Percentiles rank a stretch among this genome's conserved stretches.
Conservation (phyloP, 2,113 vertebrate species). For the Pogonocichla stellata region DNA sequence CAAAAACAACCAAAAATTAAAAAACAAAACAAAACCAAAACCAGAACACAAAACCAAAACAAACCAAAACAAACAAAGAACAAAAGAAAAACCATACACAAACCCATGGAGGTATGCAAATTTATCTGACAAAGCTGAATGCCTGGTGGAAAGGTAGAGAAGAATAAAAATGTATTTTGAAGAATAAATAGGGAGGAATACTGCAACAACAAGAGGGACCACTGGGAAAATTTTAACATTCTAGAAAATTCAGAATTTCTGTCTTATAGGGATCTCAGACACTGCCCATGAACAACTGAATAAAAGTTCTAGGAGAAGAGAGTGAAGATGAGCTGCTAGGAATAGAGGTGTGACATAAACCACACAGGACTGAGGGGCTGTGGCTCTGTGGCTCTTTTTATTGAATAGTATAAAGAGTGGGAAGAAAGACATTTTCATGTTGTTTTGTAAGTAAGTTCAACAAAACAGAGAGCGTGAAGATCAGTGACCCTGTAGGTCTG, state of each 20-base stretch:
- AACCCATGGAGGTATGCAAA: fast-evolving
- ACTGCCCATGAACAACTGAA: background rate
- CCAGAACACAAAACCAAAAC: background rate
- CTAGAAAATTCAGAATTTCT: background rate
- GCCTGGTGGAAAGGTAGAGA: background rate
- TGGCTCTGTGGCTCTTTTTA: background rate
- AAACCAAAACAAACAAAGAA: background rate
- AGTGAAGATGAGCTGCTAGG: background rate
- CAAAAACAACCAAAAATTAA: background rate
- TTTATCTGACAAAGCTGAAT: background rate
- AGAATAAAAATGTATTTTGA: background rate
- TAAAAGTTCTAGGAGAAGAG: background rate
- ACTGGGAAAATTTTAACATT: background rate
- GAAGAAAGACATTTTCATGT: background rate
- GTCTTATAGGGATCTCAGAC: background rate
- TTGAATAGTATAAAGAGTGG: background rate
- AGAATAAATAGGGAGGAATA: background rate
- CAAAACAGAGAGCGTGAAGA: background rate
- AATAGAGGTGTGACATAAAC: background rate
- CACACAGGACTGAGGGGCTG: background rate
- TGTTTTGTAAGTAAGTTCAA: background rate
- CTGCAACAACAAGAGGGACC: background rate
- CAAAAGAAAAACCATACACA: too few relatives aligned
- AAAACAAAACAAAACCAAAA: background rate
- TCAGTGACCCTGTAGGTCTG: background rate